Evolutionary conservation across 2,113 vertebrate genomes (phyloP).

Genomic region (Piprites chloris): DNA sequence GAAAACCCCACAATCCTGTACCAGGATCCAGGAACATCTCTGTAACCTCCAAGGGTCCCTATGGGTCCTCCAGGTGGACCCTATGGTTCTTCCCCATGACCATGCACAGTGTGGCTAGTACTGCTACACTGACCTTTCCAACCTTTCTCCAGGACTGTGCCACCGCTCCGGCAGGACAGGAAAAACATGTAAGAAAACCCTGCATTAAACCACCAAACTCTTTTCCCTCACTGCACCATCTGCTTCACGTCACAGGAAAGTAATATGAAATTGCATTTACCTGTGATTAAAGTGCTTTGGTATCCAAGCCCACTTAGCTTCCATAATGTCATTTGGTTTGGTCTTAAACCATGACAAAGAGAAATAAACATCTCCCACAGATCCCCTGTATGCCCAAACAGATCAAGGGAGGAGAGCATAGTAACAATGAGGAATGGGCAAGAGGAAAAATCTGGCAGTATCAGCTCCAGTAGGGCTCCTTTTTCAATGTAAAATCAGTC

Average conservation of each 20-base stretch:
- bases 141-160: neutral
- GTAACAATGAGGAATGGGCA: neutral
- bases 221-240: neutral
- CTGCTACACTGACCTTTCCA: neutral
- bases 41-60: neutral
- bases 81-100: neutral
- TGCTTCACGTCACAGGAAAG: neutral
- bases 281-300: neutral
- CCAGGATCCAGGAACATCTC: neutral
- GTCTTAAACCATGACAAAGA: neutral
- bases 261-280: neutral
- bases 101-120: rapidly evolving
- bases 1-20: neutral
- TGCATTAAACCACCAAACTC: neutral
- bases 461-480: rapidly evolving
- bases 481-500: neutral
- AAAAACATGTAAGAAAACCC: neutral
- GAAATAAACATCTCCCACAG: neutral
- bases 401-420: neutral
- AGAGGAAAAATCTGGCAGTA: neutral
- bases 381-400: neutral
- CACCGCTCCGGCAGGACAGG: neutral
- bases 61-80: neutral
- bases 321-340: neutral
- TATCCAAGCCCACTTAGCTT: neutral